phyloP scores from a whole-genome alignment of 2,888 invertebrate genomes.

The Drosophila atripex region DNA sequence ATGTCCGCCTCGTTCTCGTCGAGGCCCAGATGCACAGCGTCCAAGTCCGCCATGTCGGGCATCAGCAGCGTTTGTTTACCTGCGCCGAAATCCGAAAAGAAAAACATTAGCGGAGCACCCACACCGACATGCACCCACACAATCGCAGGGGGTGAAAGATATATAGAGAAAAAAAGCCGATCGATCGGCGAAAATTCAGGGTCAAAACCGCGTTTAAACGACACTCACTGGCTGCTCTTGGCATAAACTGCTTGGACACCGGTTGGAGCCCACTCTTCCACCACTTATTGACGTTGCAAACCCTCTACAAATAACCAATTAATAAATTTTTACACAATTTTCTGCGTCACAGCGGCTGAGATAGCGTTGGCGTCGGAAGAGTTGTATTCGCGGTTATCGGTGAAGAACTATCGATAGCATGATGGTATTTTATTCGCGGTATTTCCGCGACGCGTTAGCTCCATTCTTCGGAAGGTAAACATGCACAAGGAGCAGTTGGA shows the following conservation, averaged over 20 bases:
- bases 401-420: not conserved
- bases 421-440: not conserved
- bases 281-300: slow-evolving; percentile 13
- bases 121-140: slow-evolving; percentile 38
- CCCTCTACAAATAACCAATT: slow-evolving; percentile 4
- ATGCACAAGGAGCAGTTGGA: slow-evolving; percentile 14
- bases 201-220: slow-evolving; percentile 2
- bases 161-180: slow-evolving; percentile 77
- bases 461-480: not conserved
- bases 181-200: slow-evolving; percentile 59
- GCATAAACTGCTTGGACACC: slow-evolving; percentile 33
- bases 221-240: slow-evolving; percentile 50
- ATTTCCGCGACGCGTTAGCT: slow-evolving; percentile 4
- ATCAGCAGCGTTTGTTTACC: slow-evolving; percentile 72
- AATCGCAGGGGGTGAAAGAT: slow-evolving; percentile 54
- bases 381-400: slow-evolving; percentile 13
- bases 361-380: slow-evolving; percentile 66
- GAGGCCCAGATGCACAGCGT: slow-evolving; percentile 88
- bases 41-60: slow-evolving; percentile 84
- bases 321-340: slow-evolving; percentile 39
- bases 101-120: slow-evolving; percentile 42
- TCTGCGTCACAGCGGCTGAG: slow-evolving; percentile 61
- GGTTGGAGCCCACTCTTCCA: slow-evolving; percentile 14
- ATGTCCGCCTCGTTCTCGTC: slow-evolving; percentile 89
- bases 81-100: slow-evolving; percentile 16